Percentiles rank a stretch among this genome's conserved stretches.
Conservation (phyloP, 2,113 vertebrate species). For the Alaudala cheleensis region DNA sequence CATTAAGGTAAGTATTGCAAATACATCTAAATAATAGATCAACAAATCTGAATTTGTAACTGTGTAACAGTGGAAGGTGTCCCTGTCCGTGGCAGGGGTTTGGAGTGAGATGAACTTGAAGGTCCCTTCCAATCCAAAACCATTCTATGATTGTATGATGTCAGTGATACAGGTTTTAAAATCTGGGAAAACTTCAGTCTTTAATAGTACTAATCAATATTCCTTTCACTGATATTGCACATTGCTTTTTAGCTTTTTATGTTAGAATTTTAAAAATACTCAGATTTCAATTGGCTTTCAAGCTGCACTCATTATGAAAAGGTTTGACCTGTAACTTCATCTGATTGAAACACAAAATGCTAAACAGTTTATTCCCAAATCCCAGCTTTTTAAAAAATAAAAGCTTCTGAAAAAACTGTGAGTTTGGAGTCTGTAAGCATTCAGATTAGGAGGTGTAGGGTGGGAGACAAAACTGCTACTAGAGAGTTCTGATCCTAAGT, state of each 20-base stretch:
- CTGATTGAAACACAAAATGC: not conserved
- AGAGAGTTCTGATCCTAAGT: not conserved
- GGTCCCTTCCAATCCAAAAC: not conserved
- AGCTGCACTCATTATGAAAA: not conserved
- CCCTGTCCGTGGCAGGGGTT: not conserved
- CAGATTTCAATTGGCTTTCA: not conserved
- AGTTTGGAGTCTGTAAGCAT: not conserved
- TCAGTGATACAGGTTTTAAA: not conserved
- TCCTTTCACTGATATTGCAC: not conserved
- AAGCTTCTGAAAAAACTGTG: not conserved
- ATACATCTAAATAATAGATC: not conserved
- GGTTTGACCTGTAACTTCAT: not conserved
- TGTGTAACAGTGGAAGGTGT: not conserved
- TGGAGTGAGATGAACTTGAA: not conserved
- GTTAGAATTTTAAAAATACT: not conserved
- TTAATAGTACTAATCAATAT: not conserved
- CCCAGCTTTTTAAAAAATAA: not conserved
- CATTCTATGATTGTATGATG: not conserved
- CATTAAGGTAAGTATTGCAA: slow-evolving; percentile 88
- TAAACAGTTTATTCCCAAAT: not conserved
- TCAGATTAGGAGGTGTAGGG: not conserved
- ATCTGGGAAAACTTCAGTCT: not conserved
- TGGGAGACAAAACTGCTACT: not conserved
- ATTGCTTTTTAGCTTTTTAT: not conserved
- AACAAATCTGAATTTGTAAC: not conserved